Conservation (phyloP, 2,113 vertebrate species). For the Geococcyx californianus region DNA sequence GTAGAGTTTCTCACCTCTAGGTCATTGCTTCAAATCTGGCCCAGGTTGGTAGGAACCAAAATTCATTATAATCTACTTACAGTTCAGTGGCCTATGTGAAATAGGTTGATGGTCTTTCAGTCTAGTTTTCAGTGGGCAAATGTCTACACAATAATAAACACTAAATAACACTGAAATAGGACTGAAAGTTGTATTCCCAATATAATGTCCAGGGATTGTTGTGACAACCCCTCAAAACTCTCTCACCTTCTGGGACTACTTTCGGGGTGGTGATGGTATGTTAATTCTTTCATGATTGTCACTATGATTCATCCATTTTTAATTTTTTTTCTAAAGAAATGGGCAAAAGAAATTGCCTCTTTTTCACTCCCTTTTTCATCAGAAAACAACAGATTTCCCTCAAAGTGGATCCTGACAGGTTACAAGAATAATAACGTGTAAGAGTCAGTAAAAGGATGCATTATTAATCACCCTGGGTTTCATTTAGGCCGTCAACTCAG, state of each 20-base stretch:
- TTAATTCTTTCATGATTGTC: background rate
- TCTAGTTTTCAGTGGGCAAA: constrained; percentile 7
- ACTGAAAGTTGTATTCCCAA: background rate
- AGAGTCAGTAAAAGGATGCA: constrained; percentile 68
- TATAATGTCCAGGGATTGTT: background rate
- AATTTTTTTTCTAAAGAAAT: constrained; percentile 16
- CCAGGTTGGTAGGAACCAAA: constrained; percentile 43
- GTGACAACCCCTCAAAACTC: background rate
- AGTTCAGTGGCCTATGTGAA: constrained; percentile 10
- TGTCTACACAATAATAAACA: background rate
- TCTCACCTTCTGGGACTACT: background rate
- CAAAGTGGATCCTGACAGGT: constrained; percentile 67
- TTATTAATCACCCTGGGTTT: constrained; percentile 66
- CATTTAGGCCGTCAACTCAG: constrained; percentile 54
- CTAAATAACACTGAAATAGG: background rate
- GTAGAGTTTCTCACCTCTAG: constrained; percentile 54
- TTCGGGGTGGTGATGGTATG: background rate
- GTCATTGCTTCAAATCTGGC: constrained; percentile 55
- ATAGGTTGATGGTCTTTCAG: background rate
- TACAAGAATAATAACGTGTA: constrained; percentile 71
- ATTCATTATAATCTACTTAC: constrained; percentile 54
- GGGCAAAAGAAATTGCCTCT: background rate
- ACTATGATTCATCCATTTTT: constrained; percentile 14
- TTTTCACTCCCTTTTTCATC: constrained; percentile 34
- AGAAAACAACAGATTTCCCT: constrained; percentile 63